Evolutionary conservation across 2,797 vertebrate genomes (phyloP).

Genomic region (Pantherophis vulpinus): DNA sequence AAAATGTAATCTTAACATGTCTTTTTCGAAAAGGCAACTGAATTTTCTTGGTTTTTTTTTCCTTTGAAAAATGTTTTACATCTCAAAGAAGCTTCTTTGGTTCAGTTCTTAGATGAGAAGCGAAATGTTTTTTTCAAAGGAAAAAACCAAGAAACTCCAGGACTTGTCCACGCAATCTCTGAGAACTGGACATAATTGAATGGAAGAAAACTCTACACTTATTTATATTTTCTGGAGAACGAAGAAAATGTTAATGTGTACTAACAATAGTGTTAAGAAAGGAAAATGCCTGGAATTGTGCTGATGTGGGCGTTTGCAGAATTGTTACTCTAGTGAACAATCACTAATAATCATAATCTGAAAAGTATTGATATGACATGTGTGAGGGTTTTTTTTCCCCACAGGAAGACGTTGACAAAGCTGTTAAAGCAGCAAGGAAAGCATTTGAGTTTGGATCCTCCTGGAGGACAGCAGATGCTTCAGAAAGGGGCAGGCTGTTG

Average conservation of each 20-base stretch:
- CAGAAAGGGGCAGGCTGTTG: conserved; percentile 78
- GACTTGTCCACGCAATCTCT: not conserved
- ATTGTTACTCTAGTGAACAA: not conserved
- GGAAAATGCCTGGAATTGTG: not conserved
- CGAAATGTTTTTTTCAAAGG: no score
- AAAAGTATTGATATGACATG: not conserved
- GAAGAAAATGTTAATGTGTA: not conserved
- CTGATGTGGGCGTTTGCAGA: not conserved
- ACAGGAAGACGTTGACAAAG: conserved; percentile 76
- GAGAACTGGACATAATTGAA: not conserved
- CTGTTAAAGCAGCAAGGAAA: conserved; percentile 81
- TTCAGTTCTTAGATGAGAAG: no score
- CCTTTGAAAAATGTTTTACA: not conserved
- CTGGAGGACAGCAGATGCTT: conserved; percentile 89
- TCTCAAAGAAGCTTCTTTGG: not conserved
- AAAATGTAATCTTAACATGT: not conserved
- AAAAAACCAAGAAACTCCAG: not conserved
- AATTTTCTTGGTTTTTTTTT: not conserved
- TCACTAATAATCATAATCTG: not conserved
- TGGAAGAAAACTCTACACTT: not conserved
- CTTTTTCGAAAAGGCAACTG: not conserved
- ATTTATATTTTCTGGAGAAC: not conserved
- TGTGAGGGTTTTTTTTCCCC: not conserved
- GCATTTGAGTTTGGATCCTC: conserved; percentile 83
- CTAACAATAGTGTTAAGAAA: not conserved